Evolutionary conservation across 2,113 vertebrate genomes (phyloP), one percentile per base, ranked within the genome.

Genomic region (Paracanthobrama guichenoti): DNA sequence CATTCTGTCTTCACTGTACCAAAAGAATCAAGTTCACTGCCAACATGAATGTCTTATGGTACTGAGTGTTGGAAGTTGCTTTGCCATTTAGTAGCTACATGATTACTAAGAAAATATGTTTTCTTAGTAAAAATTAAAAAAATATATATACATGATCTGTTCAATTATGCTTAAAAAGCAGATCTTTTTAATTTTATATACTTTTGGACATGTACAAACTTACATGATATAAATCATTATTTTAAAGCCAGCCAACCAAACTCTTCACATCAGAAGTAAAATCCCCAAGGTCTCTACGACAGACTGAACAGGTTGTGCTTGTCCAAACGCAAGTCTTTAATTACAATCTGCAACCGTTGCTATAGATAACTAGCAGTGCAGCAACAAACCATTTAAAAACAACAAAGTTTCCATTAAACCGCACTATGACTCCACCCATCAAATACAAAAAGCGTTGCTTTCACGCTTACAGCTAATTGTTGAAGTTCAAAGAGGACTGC

Each of bases 381-480:
- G 16, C 5, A 75, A 44, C 69, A 48, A 48, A 48, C 22, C n/a
- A 12, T 72, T 44, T n/a, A 72, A 44, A 72, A 72, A 7, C 39
- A 72, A 24, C 22, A 48, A 46, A 39, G 13, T 75, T 75, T 75
- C 46, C 24, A 74, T 74, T 50, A 74, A 74, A 75, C 48, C n/a
- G 11, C 66, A 71, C 35, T 71, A 35, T 48, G 42, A 73, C 71
- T 48, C 42, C 39, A 31, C 44, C 44, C 71, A 18, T 28, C 2
- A 48, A 71, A 71, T 74, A 74, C 44, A 74, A 74, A 26, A 11
- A 26, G 71, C 44, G 16, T 73, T 26, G 71, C 42, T 48, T 73
- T 73, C 44, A 48, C 46, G 50, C 24, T 50, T 24, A 55, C 14
- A 20, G 26, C 73, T 75, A 53, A 75, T 20, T 31, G 73, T 14